These are phyloP conservation scores for Champsocephalus gunnari DNA, from an alignment of 2,797 vertebrate genomes.

Conservation along the genomic window DNA sequence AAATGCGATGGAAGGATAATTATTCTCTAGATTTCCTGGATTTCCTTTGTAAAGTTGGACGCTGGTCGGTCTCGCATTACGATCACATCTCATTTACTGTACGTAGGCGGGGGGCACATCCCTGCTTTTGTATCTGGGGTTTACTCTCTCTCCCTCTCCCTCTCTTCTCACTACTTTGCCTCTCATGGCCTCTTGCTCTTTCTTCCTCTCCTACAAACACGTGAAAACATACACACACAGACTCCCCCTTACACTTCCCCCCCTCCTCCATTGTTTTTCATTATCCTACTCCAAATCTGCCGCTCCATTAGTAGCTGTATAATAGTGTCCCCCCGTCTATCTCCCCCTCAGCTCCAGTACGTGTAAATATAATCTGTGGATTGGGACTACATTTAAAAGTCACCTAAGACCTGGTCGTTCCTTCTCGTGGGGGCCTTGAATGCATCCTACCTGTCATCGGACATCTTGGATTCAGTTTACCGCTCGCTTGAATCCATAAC, in stretches of 20 bases:
- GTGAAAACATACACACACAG: conserved; percentile 46
- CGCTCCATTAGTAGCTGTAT: conserved; percentile 84
- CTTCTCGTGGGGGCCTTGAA: neutral
- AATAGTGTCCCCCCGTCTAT: conserved; percentile 69
- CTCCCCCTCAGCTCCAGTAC: conserved; percentile 53
- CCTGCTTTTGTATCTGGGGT: conserved; percentile 70
- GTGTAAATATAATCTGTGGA: too few species aligned
- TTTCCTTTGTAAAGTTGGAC: too few species aligned
- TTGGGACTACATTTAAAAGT: too few species aligned
- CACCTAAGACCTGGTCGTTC: neutral
- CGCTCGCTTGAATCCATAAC: neutral
- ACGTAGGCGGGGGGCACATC: conserved; percentile 38
- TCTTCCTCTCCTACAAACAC: conserved; percentile 65
- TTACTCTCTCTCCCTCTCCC: conserved; percentile 42
- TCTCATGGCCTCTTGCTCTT: conserved; percentile 64
- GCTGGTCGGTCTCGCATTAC: too few species aligned
- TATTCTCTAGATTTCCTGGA: too few species aligned
- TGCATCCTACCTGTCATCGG: neutral
- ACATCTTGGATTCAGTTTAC: neutral
- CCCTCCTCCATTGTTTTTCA: conserved; percentile 76
- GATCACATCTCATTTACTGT: too few species aligned
- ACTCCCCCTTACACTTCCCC: neutral
- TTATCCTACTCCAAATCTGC: conserved; percentile 85
- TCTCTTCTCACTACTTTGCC: conserved; percentile 43
- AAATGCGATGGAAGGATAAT: neutral